Base-by-base conservation (phyloP, 2,113 vertebrate species). In the Arvicanthis niloticus region DNA sequence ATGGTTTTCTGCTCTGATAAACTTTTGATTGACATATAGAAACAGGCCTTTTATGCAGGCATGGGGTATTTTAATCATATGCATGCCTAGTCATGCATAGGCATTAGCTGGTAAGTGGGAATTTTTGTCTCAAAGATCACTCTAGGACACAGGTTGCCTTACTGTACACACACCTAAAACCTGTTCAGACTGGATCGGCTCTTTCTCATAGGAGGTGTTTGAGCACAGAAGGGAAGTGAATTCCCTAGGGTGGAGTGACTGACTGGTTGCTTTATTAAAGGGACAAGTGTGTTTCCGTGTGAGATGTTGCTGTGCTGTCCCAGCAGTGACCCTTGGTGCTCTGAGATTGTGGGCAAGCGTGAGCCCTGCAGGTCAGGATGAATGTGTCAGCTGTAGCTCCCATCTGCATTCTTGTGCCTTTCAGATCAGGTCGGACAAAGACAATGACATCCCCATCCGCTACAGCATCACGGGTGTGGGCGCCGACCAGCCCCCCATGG, bases 391-490 rank as follows among this genome's bases (percentile, higher is more conserved):
- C 53, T 0, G 0, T 70, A 22, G 60, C 70, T 91, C 58, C 92
- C 0, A 0, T 4, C 31, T 48, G 3, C 6, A 1, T 29, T 3
- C 4, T 37, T 26, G 51, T 94, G 96, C 92, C 87, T 84, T 89
- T 24, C 98, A 99, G 99, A 99, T 99, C 97, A 99, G 99, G 22
- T 99, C 99, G 0, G 99, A 99, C 97, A 99, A 99, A 96, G 99
- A 99, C 98, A 99, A 99, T 21, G 99, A 99, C 97, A 99, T 99
- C 95, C 99, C 99, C 11, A 99, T 99, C 97, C 98, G 99, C 0
- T 99, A 99, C 98, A 99, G 99, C 98, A 99, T 99, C 98, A 99
- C 99, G 0, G 99, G 99, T 0, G 99, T 99, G 91, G 99, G 99
- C 3, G 99, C 99, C 0, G 99, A 99, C 98, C 99, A 99, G 98